Percentiles rank a stretch among this genome's conserved stretches.
Conservation (phyloP, 2,797 vertebrate species). For the Hylomyscus alleni region DNA sequence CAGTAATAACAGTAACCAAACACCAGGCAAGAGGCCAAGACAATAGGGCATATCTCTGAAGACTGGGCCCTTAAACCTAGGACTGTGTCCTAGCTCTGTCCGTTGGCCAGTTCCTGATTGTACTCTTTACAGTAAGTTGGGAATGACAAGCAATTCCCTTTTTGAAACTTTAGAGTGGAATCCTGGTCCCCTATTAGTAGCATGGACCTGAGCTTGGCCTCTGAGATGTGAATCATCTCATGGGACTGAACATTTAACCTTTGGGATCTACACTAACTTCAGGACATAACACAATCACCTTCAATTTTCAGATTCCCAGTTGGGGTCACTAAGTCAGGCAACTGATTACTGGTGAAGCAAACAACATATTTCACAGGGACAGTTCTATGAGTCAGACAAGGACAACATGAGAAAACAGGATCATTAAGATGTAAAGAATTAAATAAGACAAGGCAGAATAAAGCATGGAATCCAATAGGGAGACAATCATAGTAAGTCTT, state of each 20-base stretch:
- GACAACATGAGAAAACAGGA: neutral
- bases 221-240: neutral
- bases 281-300: neutral
- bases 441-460: neutral
- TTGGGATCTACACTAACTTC: neutral
- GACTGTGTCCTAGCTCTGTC: neutral
- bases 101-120: neutral
- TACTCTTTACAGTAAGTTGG: neutral
- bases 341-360: neutral
- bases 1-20: neutral
- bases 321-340: neutral
- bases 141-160: neutral
- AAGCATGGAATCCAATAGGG: neutral
- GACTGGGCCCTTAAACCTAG: fast-evolving
- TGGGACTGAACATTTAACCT: neutral
- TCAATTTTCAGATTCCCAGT: neutral
- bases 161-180: neutral
- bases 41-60: neutral
- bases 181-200: no score
- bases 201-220: neutral
- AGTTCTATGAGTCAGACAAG: neutral
- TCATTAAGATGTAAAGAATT: neutral
- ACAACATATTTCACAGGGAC: neutral
- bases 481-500: neutral
- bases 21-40: neutral